Evolutionary conservation across 2,113 vertebrate genomes (phyloP), one percentile per base, ranked within the genome.

Genomic region (Proteles cristata): DNA sequence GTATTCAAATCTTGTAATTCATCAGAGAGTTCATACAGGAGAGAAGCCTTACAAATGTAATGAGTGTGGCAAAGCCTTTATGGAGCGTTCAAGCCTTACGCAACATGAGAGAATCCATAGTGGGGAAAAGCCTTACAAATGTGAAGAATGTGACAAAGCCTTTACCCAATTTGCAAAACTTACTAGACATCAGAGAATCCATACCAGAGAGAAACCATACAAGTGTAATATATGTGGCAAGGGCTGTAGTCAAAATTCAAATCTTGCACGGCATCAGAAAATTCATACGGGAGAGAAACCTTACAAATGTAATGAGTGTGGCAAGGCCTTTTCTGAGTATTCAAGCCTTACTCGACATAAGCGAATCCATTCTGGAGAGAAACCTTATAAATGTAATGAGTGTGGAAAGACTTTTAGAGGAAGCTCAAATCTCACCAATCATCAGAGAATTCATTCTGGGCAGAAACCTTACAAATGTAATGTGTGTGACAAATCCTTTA

Each of bases 201-300:
- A 39, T 39, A 39, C 39, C 39, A 39, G 39, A 39, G 39, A 39
- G 39, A 39, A 39, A 39, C 39, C 39, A 39, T 39, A 39, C 39
- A 39, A 39, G 39, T 39, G 39, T 39, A 39, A 39, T 39, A 39
- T 39, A 39, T 39, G 39, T 39, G 39, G 97, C n/a, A 98, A 97
- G 48, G 50, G 10, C n/a, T 73, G 9, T 88, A 88, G 85, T 55
- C 68, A 58, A 28, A 55, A 73, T 88, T 55, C 23, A 55, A 55
- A 55, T 21, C 50, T 55, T 35, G 3, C n/a, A 55, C 17, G 1
- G 69, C 97, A 97, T 53, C 76, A 93, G 58, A 89, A 95, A 45
- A 98, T 96, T 45, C 97, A 97, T 77, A 93, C 90, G 2, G 93
- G 96, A 14, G 97, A 96, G 55, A 98, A 97, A 63, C 90, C 95